These are phyloP conservation scores for Ochropleura plecta DNA, from an alignment of 2,888 invertebrate genomes.

Conservation along the genomic window DNA sequence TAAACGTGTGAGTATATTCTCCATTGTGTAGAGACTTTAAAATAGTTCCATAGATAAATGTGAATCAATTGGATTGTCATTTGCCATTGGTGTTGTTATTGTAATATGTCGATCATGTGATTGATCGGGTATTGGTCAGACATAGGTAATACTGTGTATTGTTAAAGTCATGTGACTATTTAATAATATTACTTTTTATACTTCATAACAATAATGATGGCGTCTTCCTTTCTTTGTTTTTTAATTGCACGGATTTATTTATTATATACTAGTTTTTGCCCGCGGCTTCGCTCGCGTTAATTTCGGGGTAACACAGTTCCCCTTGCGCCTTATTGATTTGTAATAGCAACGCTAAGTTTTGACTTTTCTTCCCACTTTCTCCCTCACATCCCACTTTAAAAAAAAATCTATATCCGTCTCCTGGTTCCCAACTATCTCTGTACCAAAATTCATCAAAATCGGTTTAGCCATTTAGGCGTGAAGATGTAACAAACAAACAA, in stretches of 20 bases:
- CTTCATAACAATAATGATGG: background rate
- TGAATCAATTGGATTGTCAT: conserved; percentile 27
- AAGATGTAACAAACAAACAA: no score
- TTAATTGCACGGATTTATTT: background rate
- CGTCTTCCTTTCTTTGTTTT: background rate
- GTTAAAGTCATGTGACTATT: conserved; percentile 16
- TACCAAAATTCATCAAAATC: no score
- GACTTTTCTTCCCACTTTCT: no score
- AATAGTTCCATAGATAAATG: conserved; percentile 26
- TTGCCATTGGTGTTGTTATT: conserved; percentile 11
- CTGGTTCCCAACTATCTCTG: no score
- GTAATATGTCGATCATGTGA: conserved; percentile 28
- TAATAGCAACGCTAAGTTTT: no score
- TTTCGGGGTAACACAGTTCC: no score
- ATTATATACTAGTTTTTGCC: no score
- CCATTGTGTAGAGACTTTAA: background rate
- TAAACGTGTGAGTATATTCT: background rate
- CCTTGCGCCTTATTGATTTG: no score
- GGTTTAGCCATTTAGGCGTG: no score
- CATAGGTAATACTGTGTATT: background rate
- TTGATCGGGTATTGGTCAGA: conserved; percentile 5
- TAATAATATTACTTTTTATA: background rate
- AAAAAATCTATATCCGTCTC: no score
- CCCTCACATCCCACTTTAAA: no score
- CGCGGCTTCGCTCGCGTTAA: no score